Conservation (phyloP, 2,797 vertebrate genomes). For the Alca torda region DNA sequence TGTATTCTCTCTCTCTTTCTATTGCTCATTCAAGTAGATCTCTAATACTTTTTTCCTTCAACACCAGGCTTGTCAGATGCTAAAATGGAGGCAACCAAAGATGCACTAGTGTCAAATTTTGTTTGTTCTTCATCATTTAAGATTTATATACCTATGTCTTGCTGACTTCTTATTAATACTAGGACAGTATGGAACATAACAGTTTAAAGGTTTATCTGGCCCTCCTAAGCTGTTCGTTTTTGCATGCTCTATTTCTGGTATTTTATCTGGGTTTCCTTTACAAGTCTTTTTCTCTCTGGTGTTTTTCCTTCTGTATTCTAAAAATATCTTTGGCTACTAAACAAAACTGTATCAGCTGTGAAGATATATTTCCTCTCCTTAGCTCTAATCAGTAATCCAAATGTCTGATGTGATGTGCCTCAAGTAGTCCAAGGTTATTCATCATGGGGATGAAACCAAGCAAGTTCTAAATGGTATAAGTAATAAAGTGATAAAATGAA, state of each 20-base stretch:
- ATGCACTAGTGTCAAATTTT: not conserved
- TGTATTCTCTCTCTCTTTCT: not conserved
- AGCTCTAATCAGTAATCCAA: not conserved
- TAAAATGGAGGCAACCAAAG: not conserved
- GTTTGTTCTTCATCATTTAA: not conserved
- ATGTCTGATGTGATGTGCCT: not conserved
- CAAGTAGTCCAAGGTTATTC: not conserved
- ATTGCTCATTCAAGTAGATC: not conserved
- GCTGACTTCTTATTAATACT: not conserved
- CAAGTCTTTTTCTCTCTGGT: not conserved
- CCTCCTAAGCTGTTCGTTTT: not conserved
- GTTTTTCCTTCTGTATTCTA: slow-evolving; percentile 34
- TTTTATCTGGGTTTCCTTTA: not conserved
- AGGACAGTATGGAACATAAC: not conserved
- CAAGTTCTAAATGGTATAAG: not conserved
- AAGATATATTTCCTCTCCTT: not conserved
- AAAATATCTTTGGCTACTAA: slow-evolving; percentile 3
- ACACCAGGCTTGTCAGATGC: not conserved
- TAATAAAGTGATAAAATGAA: not conserved
- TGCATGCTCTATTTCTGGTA: not conserved
- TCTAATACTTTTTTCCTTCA: not conserved
- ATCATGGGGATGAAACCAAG: not conserved
- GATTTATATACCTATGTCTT: not conserved
- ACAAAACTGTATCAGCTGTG: not conserved
- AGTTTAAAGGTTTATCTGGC: not conserved